These are phyloP conservation scores for Parauchenoglanis ngamensis DNA, from an alignment of 2,797 vertebrate species.

Conservation along the genomic window DNA sequence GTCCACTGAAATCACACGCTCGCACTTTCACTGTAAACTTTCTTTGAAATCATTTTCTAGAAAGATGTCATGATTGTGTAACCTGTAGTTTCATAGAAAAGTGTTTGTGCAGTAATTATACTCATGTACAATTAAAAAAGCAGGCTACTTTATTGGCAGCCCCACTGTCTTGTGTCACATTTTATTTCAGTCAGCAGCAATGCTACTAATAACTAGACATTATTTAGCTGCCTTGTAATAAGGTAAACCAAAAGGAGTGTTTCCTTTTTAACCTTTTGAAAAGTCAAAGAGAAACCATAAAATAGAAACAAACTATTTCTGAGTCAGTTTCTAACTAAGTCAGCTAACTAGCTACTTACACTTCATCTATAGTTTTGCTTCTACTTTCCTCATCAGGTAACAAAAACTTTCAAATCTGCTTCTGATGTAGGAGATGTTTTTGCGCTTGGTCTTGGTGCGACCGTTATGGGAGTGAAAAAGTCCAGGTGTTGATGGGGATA, in stretches of 20 bases:
- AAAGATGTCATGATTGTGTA: neutral
- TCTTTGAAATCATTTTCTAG: neutral
- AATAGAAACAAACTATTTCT: neutral
- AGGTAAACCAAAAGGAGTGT: neutral
- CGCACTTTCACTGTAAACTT: neutral
- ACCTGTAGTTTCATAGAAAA: neutral
- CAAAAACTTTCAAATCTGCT: neutral
- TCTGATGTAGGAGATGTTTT: neutral
- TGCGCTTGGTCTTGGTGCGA: neutral
- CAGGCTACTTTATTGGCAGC: neutral
- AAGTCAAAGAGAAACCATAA: neutral
- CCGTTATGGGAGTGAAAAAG: neutral
- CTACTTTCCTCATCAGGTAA: neutral
- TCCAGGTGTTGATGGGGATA: neutral
- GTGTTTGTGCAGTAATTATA: slow-evolving; percentile 1
- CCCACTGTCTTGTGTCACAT: too few species aligned
- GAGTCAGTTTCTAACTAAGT: neutral
- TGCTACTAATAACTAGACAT: neutral
- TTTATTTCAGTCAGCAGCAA: neutral
- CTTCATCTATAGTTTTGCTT: neutral
- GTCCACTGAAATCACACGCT: neutral
- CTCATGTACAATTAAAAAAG: neutral
- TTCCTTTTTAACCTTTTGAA: neutral
- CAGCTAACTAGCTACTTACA: neutral
- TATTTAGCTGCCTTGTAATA: neutral